phyloP scores from a whole-genome alignment of 2,797 vertebrate genomes.

The Gymnoscopelus microlampas region DNA sequence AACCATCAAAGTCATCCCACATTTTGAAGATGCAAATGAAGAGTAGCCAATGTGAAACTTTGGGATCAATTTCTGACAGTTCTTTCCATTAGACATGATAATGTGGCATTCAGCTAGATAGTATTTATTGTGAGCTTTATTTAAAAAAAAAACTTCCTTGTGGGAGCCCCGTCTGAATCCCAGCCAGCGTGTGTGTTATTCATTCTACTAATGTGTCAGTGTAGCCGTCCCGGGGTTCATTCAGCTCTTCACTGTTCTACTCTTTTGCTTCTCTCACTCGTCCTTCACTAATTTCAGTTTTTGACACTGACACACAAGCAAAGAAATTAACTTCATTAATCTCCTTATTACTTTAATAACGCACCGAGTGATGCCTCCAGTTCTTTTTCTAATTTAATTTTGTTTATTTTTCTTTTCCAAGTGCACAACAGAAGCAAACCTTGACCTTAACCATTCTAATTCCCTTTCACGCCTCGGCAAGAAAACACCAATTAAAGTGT shows the following conservation, averaged over 20 bases:
- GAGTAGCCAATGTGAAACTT: slow-evolving; percentile 56
- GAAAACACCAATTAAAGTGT: slow-evolving; percentile 52
- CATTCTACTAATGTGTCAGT: slow-evolving; percentile 50
- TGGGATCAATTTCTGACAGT: slow-evolving; percentile 71
- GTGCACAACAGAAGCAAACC: slow-evolving; percentile 32
- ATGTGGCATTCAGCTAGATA: slow-evolving; percentile 53
- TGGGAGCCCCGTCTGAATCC: slow-evolving; percentile 46
- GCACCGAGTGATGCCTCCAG: slow-evolving; percentile 67
- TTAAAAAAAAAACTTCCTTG: slow-evolving; percentile 19
- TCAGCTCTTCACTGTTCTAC: slow-evolving; percentile 38
- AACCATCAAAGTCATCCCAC: background rate
- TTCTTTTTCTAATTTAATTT: slow-evolving; percentile 14
- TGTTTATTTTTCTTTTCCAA: slow-evolving; percentile 2
- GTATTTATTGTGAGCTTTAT: slow-evolving; percentile 50
- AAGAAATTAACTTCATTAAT: slow-evolving; percentile 79
- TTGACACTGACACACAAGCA: slow-evolving; percentile 75
- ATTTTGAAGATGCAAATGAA: slow-evolving; percentile 2
- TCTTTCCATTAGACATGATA: slow-evolving; percentile 57
- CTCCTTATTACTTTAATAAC: slow-evolving; percentile 69
- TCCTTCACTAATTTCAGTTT: slow-evolving; percentile 73
- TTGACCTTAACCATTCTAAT: slow-evolving; percentile 48
- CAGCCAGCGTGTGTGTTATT: slow-evolving; percentile 52
- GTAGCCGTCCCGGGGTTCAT: slow-evolving; percentile 52
- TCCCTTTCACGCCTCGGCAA: slow-evolving; percentile 46
- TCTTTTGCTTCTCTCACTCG: slow-evolving; percentile 37